A percentile compares a stretch with the other conserved stretches of the same genome.
phyloP scores from a whole-genome alignment of 30 jellyfish, hydroid and myxozoan genomes.

The Aurelia sp. region DNA sequence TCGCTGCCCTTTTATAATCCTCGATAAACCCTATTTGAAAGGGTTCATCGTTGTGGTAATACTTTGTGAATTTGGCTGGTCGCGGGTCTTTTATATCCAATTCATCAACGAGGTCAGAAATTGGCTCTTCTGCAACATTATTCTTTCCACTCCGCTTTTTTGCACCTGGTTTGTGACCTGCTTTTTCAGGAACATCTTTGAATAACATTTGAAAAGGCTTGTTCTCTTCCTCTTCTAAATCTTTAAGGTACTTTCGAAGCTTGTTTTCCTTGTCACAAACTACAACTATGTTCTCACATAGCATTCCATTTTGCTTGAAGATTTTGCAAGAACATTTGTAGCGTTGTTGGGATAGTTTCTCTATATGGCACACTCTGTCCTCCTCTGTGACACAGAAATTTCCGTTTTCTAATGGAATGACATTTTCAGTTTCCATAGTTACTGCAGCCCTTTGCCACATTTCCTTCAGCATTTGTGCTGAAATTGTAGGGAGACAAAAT shows the following conservation, averaged over 20 bases:
- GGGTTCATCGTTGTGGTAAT: neutral
- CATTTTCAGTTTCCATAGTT: neutral
- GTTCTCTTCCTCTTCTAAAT: too few species aligned
- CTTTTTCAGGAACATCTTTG: too few species aligned
- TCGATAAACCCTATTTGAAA: neutral
- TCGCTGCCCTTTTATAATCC: conserved; percentile 1
- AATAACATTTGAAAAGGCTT: too few species aligned
- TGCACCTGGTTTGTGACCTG: too few species aligned
- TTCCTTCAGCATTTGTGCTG: neutral
- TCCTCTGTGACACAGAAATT: conserved; percentile 9
- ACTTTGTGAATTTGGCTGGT: neutral
- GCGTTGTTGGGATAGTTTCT: neutral
- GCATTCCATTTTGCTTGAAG: too few species aligned
- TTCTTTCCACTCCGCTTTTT: too few species aligned
- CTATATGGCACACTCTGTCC: neutral
- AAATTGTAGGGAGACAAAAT: neutral
- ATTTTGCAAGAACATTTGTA: neutral
- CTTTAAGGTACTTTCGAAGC: too few species aligned
- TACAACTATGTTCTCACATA: too few species aligned
- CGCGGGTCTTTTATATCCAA: too few species aligned
- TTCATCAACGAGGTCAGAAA: too few species aligned
- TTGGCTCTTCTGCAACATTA: too few species aligned
- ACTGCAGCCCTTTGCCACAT: neutral
- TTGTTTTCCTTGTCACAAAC: too few species aligned
- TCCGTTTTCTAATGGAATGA: conserved; percentile 1